Base-by-base conservation (phyloP, 2,797 vertebrate species). In the Gallinago nigripennis region DNA sequence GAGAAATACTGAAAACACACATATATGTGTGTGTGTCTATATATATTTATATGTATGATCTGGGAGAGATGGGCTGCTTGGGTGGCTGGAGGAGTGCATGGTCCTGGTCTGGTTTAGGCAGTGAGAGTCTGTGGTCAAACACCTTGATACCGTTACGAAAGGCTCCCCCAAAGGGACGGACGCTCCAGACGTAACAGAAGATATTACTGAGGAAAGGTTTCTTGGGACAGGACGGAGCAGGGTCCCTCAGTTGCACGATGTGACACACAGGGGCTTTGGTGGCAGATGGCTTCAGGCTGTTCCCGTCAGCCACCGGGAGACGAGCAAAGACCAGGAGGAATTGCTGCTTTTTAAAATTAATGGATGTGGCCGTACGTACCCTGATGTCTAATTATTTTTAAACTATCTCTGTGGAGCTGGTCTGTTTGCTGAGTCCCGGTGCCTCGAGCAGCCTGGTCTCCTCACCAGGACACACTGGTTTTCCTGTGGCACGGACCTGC, bases 191-290 rank as follows among this genome's bases (percentile, higher is more conserved):
- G 30, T 31, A 28, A 7, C 39, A 75, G 69, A 3, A 80, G 15
- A 11, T 14, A 1, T 7, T 8, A 8, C 8, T 16, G 21, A 77
- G 63, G 69, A 39, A 16, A 46, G 21, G 25, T 48, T 66, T 64
- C 46, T 4, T 45, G 56, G 35, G 1, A 6, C n/a, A 35, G 83
- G 12, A 8, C 21, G 3, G 41, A 37, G 57, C 50, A 31, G 51
- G 50, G 54, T 65, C 6, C 30, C n/a, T 4, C 18, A 28, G 54
- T 27, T 78, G 35, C 33, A 2, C 3, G 2, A 8, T 7, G 11
- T 6, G 41, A 30, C 23, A 43, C 33, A 6, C 21, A 1, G 0
- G 0, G 33, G 28, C 39, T 80, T 15, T 16, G 60, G 15, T 28
- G 66, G 78, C 17, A 57, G n/a, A 43, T 16, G 25, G 0, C 81